Base-by-base conservation (phyloP, 64 coral and sea anemone genomes). In the Platygyra sinensis region DNA sequence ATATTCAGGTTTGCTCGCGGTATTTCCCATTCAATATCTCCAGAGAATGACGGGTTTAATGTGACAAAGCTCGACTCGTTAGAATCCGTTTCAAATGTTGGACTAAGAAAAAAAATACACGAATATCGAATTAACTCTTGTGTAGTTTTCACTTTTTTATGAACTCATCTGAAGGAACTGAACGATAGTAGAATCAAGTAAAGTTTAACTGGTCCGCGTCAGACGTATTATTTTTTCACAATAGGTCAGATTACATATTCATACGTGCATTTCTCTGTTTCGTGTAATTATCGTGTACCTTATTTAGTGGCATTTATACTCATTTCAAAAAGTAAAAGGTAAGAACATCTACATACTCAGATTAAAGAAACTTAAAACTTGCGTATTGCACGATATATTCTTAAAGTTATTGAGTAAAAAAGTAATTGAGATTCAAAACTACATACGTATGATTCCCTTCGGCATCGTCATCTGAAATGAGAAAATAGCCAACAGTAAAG, bases 1-100 rank as follows among this genome's bases (percentile, higher is more conserved):
- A 93, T 74, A 49, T 89, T 78, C 22, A 93, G 79, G 52, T 80
- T 88, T 62, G 79, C 86, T 72, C 77, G 86, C 19, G 87, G 91
- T 32, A 88, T 88, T 83, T 83, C 80, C 80, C 80, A 83, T 60
- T 49, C 80, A 60, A 42, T 17, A n/a, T 83, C 80, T 36, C 80
- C 80, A 42, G 32, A 65, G 30, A 65, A 65, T 3, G 30, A 38
- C 5, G 19, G 20, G 60, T 83, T 46, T 22, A 63, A 89, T n/a
- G 91, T 67, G 5, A 69, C 8, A 69, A 69, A 25, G 10, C 24
- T 69, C 38, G 19, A 22, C 22, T 24, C 74, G 16, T 20, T 39
- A 19, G 14, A 19, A 20, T 36, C 14, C 17, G 20, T 11, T 77
- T 22, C 16, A 42, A 50, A 42, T 10, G 74, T 52, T 8, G 19